A percentile compares a stretch with the other conserved stretches of the same genome.
These are phyloP conservation scores for Dipodomys spectabilis DNA, from an alignment of 2,113 vertebrate species.

Conservation along the genomic window DNA sequence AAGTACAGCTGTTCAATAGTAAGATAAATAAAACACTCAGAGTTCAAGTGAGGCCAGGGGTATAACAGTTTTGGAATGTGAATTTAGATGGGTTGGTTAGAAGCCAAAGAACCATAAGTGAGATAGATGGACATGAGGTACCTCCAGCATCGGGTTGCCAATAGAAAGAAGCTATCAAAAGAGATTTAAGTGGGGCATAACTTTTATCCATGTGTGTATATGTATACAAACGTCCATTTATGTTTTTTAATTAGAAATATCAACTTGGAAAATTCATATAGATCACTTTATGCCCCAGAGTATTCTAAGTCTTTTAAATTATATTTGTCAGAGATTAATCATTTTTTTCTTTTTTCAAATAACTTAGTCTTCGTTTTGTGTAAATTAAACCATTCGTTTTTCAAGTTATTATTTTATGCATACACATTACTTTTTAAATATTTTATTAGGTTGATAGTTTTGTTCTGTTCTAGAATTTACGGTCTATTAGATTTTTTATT, in stretches of 20 bases:
- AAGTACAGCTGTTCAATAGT: neutral
- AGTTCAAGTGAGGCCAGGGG: neutral
- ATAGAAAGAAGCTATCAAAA: neutral
- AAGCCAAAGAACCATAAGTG: neutral
- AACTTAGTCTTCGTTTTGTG: constrained; percentile 40
- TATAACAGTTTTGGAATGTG: neutral
- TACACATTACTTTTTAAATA: constrained; percentile 16
- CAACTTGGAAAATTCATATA: neutral
- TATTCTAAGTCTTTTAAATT: neutral
- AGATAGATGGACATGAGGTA: neutral
- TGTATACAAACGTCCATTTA: neutral
- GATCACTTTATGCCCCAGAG: neutral
- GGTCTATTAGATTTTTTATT: constrained; percentile 44
- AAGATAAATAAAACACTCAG: neutral
- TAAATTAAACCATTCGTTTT: constrained; percentile 24
- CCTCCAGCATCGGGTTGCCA: neutral
- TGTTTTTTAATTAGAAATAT: neutral
- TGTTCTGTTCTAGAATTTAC: constrained; percentile 41
- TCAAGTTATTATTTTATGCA: constrained; percentile 27
- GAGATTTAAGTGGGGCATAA: neutral
- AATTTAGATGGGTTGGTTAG: constrained; percentile 3
- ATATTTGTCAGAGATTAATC: neutral
- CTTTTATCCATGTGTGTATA: neutral
- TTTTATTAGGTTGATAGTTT: constrained; percentile 46
- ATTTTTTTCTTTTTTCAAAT: neutral